phyloP scores from a whole-genome alignment of 2,797 vertebrate species.

The Heterohyrax brucei region DNA sequence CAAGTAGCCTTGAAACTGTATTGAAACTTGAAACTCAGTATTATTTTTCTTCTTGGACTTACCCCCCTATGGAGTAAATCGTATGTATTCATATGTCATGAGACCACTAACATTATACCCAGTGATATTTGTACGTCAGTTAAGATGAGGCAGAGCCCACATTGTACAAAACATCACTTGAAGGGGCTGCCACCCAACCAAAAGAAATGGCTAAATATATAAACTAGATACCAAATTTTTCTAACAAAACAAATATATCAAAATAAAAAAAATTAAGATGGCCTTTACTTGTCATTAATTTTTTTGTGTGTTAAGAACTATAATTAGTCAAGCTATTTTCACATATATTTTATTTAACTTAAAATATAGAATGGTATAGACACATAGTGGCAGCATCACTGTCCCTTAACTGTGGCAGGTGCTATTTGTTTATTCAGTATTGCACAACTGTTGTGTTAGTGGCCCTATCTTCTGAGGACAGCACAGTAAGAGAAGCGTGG shows the following conservation, averaged over 20 bases:
- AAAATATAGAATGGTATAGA: slow-evolving; percentile 25
- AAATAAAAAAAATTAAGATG: slow-evolving; percentile 8
- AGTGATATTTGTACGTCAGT: not conserved
- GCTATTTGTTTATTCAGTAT: not conserved
- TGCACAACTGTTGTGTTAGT: not conserved
- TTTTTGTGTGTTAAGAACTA: not conserved
- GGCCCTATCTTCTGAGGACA: not conserved
- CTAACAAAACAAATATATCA: not conserved
- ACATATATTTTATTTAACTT: not conserved
- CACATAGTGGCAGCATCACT: not conserved
- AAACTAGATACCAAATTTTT: not conserved
- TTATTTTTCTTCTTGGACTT: not conserved
- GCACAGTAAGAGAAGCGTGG: not conserved
- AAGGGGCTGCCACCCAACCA: not conserved
- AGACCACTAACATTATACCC: not conserved
- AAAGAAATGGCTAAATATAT: slow-evolving; percentile 22
- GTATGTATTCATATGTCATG: not conserved
- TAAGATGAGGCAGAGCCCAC: not conserved
- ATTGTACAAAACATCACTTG: not conserved
- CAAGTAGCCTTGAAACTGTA: not conserved
- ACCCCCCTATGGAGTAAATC: not conserved
- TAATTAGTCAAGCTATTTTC: not conserved
- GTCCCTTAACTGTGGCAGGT: not conserved
- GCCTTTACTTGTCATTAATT: not conserved
- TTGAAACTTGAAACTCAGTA: slow-evolving; percentile 37